Conservation (phyloP, 2,888 invertebrate genomes). For the Nymphalis c-album region DNA sequence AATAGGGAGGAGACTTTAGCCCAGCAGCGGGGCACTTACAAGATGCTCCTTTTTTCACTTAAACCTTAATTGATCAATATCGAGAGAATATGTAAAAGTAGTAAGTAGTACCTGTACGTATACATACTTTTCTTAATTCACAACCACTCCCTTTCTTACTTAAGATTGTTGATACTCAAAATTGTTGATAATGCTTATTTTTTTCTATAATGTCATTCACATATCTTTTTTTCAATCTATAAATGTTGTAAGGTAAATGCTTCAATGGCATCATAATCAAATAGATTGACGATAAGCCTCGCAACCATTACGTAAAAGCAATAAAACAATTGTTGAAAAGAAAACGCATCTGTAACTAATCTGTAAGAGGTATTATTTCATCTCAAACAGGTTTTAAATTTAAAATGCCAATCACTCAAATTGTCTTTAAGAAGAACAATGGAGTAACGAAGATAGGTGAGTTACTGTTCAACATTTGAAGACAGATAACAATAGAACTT, state of each 20-base stretch:
- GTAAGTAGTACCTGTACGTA: too few species aligned
- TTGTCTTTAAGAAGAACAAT: constrained; percentile 64
- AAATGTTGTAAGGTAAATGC: constrained; percentile 22
- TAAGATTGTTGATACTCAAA: too few species aligned
- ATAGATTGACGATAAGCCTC: constrained; percentile 28
- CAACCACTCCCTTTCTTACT: too few species aligned
- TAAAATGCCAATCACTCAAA: constrained; percentile 48
- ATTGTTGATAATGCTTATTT: neutral
- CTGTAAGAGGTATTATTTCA: constrained; percentile 34
- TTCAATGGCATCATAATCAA: constrained; percentile 25
- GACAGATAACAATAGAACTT: constrained; percentile 68
- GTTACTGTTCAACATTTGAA: constrained; percentile 61
- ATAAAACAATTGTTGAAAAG: constrained; percentile 34
- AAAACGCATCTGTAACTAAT: constrained; percentile 38
- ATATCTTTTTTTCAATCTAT: neutral
- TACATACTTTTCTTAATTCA: too few species aligned
- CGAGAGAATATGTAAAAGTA: too few species aligned
- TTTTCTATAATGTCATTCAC: neutral
- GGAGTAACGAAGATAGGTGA: constrained; percentile 46
- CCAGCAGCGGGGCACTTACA: too few species aligned
- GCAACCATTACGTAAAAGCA: constrained; percentile 35
- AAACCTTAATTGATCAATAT: too few species aligned
- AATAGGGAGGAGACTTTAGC: too few species aligned
- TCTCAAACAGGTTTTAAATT: constrained; percentile 34
- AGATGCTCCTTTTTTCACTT: too few species aligned